Base-by-base conservation (phyloP, 2,113 vertebrate genomes). In the Dromiciops gliroides region DNA sequence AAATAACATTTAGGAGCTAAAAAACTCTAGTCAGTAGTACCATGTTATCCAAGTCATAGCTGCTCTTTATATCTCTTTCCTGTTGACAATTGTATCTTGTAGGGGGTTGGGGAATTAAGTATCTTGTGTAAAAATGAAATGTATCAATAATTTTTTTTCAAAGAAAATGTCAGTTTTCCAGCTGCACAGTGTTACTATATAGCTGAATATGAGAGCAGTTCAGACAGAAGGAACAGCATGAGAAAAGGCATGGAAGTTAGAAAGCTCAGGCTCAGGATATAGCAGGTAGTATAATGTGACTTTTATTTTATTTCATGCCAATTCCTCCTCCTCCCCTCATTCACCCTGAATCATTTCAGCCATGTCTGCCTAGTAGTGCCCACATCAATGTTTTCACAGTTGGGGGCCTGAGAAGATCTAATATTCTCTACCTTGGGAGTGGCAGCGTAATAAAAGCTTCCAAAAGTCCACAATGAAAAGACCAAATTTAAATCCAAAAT, bases 401-500 rank as follows among this genome's bases (percentile, higher is more conserved):
- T 37, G 92, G 49, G 93, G 75, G 16, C 11, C 91, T 48, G 24
- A 93, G 48, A 37, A 93, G 48, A 37, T 26, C 37, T 67, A 56
- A 53, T 94, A 52, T 48, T 8, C 83, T 47, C 31, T 75, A 5
- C 25, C 44, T 14, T 47, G 14, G n/a, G 23, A 16, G 11, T 2
- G 3, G 56, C 26, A n/a, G 91, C 37, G 83, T 50, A 2, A 37
- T 51, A 25, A 67, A 67, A 67, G 60, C 12, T 67, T 52, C 23
- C 48, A n/a, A 88, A 92, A 12, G 50, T 75, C n/a, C 44, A 0
- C 22, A 26, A 75, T 50, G 47, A 91, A 47, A 28, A 52, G 2
- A 94, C 94, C 28, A 92, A 91, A 51, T 51, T 92, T 8, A 2
- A 91, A 56, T 94, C 83, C 53, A 50, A 67, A 96, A 92, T 56